phyloP scores from a whole-genome alignment of 2,888 invertebrate genomes.

The Polydesmus complanatus region DNA sequence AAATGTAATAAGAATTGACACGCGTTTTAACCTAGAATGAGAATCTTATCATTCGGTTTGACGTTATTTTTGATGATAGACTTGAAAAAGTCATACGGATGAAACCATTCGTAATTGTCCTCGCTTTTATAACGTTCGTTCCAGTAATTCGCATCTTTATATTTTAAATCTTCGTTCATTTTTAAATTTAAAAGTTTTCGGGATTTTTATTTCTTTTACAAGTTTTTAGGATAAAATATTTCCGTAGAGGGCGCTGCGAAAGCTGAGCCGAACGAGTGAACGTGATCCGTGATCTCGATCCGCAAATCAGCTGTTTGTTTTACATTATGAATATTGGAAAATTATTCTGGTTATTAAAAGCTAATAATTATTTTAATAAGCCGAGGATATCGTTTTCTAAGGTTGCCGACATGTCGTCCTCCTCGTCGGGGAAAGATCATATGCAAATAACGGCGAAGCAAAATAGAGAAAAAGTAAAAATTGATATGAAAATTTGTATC shows the following conservation, averaged over 20 bases:
- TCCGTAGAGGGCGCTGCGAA: too few species aligned
- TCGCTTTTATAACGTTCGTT: conserved; percentile 6
- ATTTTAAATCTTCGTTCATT: neutral
- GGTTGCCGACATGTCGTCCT: neutral
- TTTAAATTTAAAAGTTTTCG: neutral
- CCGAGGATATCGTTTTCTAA: too few species aligned
- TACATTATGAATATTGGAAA: too few species aligned
- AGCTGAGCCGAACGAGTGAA: too few species aligned
- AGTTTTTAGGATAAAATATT: too few species aligned
- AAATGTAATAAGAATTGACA: too few species aligned
- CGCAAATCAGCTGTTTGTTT: too few species aligned
- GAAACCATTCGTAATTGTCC: conserved; percentile 14
- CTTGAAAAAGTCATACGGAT: conserved; percentile 2
- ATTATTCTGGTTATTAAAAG: too few species aligned
- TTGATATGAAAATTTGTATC: too few species aligned
- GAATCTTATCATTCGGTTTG: conserved; percentile 1
- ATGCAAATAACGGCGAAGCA: neutral
- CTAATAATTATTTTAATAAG: too few species aligned
- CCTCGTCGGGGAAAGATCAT: neutral
- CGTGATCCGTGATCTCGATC: too few species aligned
- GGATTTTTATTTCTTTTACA: too few species aligned
- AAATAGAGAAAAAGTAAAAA: neutral
- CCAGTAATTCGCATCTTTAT: conserved; percentile 8
- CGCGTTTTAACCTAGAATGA: conserved; percentile 15
- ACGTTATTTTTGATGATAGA: conserved; percentile 5